Base-by-base conservation (phyloP, 2,888 invertebrate species). In the Dione juno region DNA sequence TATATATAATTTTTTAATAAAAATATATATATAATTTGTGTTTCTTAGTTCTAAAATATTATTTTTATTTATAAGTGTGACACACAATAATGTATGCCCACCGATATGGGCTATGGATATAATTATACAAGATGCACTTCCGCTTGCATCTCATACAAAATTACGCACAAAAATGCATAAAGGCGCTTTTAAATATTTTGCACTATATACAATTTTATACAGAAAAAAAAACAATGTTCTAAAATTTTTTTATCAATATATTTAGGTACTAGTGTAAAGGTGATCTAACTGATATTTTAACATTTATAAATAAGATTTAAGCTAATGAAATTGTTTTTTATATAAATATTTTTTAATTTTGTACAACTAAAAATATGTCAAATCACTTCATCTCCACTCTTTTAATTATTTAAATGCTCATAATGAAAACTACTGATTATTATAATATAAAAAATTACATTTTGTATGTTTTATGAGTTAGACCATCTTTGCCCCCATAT, bases 81-180 rank as follows among this genome's bases (percentile, higher is more conserved):
- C 45, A 48, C 61, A n/a, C 3, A 40, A 43, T 19, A 53, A 61
- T 43, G 28, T 43, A 43, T 21, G 73, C 73, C 73, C 73, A 73
- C 73, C 73, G 73, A 70, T 58, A 58, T 10, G 73, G 73, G 73
- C 70, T 73, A 70, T 66, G 73, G 67, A 5, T 69, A 43, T 69
- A 57, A 57, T 35, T 57, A 59, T 67, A 72, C 67, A 63, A 64
- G 10, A 21, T 35, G 6, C 28, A 13, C 37, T 53, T 59, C 65
- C n/a, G 63, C 59, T 72, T 72, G 37, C 63, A 63, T 64, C 61
- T 61, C 54, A 59, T 66, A 68, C 41, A 65, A 57, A 50, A 54
- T 48, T 43, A 69, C 45, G 69, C 69, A 72, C 72, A 72, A 64
- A 50, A n/a, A 9, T 21, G n/a, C 37, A 48, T 19, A 69, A 63